Percentiles rank a stretch among this genome's conserved stretches.
These are phyloP conservation scores for Clarias batrachus DNA, from an alignment of 2,113 vertebrate genomes.

Conservation along the genomic window DNA sequence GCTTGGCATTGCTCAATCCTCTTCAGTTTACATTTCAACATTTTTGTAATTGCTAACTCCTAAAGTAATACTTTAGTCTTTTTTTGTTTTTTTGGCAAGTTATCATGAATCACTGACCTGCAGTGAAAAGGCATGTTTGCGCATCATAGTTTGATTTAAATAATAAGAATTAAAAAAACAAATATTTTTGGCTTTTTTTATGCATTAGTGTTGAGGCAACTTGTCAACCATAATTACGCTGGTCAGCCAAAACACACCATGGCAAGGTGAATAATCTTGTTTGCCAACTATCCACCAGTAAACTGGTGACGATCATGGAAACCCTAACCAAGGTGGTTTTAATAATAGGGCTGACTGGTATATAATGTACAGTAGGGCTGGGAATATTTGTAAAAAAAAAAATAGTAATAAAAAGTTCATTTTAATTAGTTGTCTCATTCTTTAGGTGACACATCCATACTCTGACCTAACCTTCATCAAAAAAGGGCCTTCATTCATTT, in stretches of 20 bases:
- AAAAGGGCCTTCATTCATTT: neutral
- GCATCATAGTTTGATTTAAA: neutral
- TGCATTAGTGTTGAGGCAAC: neutral
- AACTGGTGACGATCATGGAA: too few relatives aligned
- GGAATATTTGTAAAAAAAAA: neutral
- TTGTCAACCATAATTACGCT: neutral
- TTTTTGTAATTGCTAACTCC: neutral
- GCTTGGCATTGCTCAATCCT: neutral
- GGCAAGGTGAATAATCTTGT: too few relatives aligned
- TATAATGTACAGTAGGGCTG: neutral
- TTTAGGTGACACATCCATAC: neutral
- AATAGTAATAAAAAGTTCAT: too few relatives aligned
- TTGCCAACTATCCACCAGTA: too few relatives aligned
- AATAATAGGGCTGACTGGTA: too few relatives aligned
- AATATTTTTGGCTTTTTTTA: neutral
- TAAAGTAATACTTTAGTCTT: neutral
- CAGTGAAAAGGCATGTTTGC: constrained; percentile 54
- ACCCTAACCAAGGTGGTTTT: too few relatives aligned
- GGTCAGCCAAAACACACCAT: too few relatives aligned
- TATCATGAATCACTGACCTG: constrained; percentile 60
- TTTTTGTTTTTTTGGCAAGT: constrained; percentile 31
- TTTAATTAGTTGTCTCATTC: neutral
- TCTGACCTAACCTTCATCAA: neutral
- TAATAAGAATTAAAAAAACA: neutral
- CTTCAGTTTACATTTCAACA: neutral